These are phyloP conservation scores for Oncorhynchus kisutch DNA, from an alignment of 2,113 vertebrate species.

Conservation along the genomic window DNA sequence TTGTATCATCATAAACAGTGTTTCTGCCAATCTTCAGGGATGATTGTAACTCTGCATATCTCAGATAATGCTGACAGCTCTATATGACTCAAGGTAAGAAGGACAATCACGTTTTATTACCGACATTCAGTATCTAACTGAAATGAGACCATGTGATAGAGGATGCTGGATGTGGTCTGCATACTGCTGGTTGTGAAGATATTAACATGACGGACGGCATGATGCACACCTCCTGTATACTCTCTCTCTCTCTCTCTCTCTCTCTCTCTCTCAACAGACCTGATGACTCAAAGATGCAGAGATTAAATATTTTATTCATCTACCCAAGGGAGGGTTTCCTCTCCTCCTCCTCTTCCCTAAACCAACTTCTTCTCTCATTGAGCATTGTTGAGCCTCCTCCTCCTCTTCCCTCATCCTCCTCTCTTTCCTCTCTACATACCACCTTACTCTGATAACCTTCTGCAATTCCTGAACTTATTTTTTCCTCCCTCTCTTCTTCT, in stretches of 20 bases:
- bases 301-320: constrained; percentile 32
- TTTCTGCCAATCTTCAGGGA: not conserved
- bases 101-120: not conserved
- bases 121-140: not conserved
- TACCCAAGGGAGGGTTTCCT: constrained; percentile 10
- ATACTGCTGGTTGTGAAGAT: not conserved
- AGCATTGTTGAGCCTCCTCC: constrained; percentile 19
- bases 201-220: not conserved
- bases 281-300: constrained; percentile 56
- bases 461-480: constrained; percentile 11
- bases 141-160: not conserved
- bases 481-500: constrained; percentile 35
- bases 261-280: constrained; percentile 11
- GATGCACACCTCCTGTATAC: not conserved
- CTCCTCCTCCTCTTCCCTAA: constrained; percentile 27
- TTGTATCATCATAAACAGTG: constrained; percentile 4
- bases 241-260: not conserved
- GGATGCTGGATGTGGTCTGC: not conserved
- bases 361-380: constrained; percentile 14
- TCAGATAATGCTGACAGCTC: not conserved
- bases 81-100: not conserved
- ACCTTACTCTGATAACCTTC: constrained; percentile 46
- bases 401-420: constrained; percentile 26
- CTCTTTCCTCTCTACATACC: constrained; percentile 45
- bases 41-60: not conserved